phyloP scores from a whole-genome alignment of 2,113 vertebrate species.

The Kryptolebias marmoratus region DNA sequence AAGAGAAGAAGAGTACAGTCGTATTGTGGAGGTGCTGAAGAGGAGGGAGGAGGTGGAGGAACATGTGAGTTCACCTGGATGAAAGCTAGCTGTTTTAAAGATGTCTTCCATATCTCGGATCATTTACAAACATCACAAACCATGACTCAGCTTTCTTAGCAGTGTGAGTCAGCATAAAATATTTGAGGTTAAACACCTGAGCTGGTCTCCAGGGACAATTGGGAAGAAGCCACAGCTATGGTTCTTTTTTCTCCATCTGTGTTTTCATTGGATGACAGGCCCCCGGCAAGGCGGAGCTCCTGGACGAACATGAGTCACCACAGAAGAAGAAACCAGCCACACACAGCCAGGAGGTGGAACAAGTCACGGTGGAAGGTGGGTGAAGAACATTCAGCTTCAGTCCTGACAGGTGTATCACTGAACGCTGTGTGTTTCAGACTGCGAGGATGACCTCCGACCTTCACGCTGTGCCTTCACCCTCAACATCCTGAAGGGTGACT shows the following conservation, averaged over 20 bases:
- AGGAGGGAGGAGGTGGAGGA: conserved; percentile 82
- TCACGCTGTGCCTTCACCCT: conserved; percentile 71
- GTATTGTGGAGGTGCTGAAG: conserved; percentile 85
- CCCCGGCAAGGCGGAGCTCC: neutral
- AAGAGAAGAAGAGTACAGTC: conserved; percentile 87
- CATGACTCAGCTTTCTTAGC: no score
- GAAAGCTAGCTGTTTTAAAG: neutral
- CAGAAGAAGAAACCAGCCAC: conserved; percentile 1
- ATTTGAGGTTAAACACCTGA: no score
- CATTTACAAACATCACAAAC: no score
- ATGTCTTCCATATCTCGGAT: neutral
- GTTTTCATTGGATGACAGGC: neutral
- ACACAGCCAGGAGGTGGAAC: neutral
- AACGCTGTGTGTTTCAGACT: conserved; percentile 63
- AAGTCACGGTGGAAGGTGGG: neutral
- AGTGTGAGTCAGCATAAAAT: no score
- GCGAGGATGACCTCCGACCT: neutral
- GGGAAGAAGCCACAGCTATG: no score
- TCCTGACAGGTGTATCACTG: neutral
- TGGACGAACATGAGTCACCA: neutral
- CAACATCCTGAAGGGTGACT: conserved; percentile 85
- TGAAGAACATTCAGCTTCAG: neutral
- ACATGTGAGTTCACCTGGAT: conserved; percentile 30
- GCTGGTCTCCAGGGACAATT: no score
- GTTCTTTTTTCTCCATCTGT: no score